Base-by-base conservation (phyloP, 2,888 invertebrate species). In the Capitulum mitella region DNA sequence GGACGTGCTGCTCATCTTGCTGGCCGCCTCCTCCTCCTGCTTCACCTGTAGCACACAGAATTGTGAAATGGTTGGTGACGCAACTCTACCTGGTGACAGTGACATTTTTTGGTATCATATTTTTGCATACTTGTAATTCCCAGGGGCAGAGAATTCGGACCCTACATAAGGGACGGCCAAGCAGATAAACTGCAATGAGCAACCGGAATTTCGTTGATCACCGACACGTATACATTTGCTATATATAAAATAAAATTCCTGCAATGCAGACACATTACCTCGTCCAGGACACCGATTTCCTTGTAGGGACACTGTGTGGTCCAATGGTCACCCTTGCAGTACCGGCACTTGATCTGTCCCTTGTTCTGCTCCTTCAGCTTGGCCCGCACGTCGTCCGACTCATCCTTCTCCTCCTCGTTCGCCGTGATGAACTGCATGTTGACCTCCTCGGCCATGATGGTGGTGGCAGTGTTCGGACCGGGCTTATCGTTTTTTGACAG, bases 381-480 rank as follows among this genome's bases (percentile, higher is more conserved):
- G 84, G 93, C 92, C 79, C 96, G 87, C 3, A 92, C 90, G 83
- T 93, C 92, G 83, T 97, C 96, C 84, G 94, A 95, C 70, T 91
- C 91, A 81, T 94, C 92, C 83, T 92, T 93, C 82, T 93, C 92
- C 84, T 95, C 94, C 84, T 95, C 94, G 85, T 94, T 94, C 83
- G 92, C 93, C 46, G 92, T 92, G 78, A 95, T 91, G 84, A 94
- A 95, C 84, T 94, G 96, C 94, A 99, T 95, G 84, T 91, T 93
- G 14, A 98, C 94, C 88, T 97, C 97, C 88, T 98, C 98, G 81
- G 93, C 93, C 1, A 95, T 93, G 84, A 96, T 93, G 1, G 98
- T 99, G 10, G 97, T 98, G n/a, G 97, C 93, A 32, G 97, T 94
- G 86, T 98, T 97, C 0, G 98, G 98, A 0, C 98, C 98, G n/a